Base-by-base conservation (phyloP, 2,113 vertebrate genomes). In the Amazona vittata region DNA sequence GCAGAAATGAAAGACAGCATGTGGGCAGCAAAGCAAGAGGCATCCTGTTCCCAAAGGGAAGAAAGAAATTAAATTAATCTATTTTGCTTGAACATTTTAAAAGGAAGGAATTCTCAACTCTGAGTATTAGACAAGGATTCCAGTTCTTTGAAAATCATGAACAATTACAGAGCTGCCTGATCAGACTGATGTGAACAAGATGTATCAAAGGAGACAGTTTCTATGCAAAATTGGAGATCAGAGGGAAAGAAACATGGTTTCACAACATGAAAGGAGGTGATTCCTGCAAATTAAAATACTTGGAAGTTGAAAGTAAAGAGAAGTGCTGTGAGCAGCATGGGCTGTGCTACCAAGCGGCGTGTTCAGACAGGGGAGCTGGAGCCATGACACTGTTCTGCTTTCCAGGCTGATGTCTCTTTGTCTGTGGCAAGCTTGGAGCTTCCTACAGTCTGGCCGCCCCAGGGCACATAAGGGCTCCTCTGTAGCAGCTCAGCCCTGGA, bases 151-250 rank as follows among this genome's bases (percentile, higher is more conserved):
- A 97, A 98, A 98, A 96, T 96, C 95, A 94, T 95, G 92, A 84
- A 96, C 97, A 97, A 97, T 98, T 97, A 98, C 67, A 15, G 92
- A 93, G 94, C 94, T 83, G 98, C 96, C 97, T 94, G 98, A 97
- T 98, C 97, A 64, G 93, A 88, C 96, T 95, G 95, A 82, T 87
- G 87, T 77, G 96, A 98, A 97, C 68, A 95, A 96, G 95, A 94
- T 89, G 6, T 67, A 97, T 97, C 97, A 95, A 98, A 94, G 31
- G 97, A 96, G 76, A 94, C 65, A 28, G 96, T 96, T 94, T 92
- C 94, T 77, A 87, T 95, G 97, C 81, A 17, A 97, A 97, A 95
- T 79, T 43, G 18, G 92, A 97, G 98, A 98, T 98, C 98, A 98
- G 97, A 98, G 95, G 79, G 73, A 97, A 91, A 93, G 77, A 91